A percentile compares a stretch with the other conserved stretches of the same genome.
These are phyloP conservation scores for Drosophila paulistorum DNA, from an alignment of 1,140 invertebrate species.

Conservation along the genomic window DNA sequence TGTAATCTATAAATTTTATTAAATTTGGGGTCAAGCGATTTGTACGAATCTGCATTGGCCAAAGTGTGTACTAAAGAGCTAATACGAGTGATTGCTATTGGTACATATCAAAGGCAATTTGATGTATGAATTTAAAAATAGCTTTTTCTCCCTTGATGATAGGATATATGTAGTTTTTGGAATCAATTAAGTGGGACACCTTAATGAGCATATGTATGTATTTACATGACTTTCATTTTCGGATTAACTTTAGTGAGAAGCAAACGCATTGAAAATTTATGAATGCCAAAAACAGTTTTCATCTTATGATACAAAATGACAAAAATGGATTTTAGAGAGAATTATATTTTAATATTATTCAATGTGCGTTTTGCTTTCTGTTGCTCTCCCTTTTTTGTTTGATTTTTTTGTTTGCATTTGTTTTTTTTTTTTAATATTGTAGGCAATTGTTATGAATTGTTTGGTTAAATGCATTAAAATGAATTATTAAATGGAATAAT, in stretches of 20 bases:
- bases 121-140: too few relatives aligned
- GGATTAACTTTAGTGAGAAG: neutral
- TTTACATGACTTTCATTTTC: neutral
- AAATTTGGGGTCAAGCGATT: too few relatives aligned
- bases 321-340: neutral
- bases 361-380: neutral
- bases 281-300: neutral
- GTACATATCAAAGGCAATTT: too few relatives aligned
- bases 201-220: too few relatives aligned
- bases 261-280: slow-evolving; percentile 1
- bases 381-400: neutral
- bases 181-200: too few relatives aligned
- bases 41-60: too few relatives aligned
- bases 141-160: too few relatives aligned
- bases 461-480: slow-evolving; percentile 16
- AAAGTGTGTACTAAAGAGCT: too few relatives aligned
- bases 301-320: neutral
- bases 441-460: neutral
- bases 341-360: slow-evolving; percentile 2
- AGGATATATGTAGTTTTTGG: too few relatives aligned
- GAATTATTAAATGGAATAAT: slow-evolving; percentile 6
- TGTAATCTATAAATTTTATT: too few relatives aligned
- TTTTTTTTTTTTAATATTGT: neutral
- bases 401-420: neutral
- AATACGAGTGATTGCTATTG: too few relatives aligned